Evolutionary conservation across 2,797 vertebrate species (phyloP).

Genomic region (Poeciliopsis presidionis): DNA sequence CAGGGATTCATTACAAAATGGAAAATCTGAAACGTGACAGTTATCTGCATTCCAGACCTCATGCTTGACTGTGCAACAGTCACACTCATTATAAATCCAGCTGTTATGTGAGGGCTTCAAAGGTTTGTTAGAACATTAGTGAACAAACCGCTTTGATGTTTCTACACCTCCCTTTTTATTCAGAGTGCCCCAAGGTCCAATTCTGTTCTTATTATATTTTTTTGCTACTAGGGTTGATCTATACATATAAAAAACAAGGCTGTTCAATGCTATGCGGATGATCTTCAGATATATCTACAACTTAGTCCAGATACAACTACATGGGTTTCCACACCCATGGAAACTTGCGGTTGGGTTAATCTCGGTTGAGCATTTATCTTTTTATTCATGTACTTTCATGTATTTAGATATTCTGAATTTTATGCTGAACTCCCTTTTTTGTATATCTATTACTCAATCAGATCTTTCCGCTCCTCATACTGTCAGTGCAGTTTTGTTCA

Average conservation of each 20-base stretch:
- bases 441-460: too few relatives aligned
- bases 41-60: background rate
- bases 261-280: background rate
- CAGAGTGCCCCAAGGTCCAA: background rate
- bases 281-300: background rate
- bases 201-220: background rate
- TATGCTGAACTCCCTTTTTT: too few relatives aligned
- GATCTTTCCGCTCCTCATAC: too few relatives aligned
- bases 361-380: too few relatives aligned
- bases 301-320: too few relatives aligned
- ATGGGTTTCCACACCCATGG: too few relatives aligned
- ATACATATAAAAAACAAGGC: background rate
- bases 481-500: too few relatives aligned
- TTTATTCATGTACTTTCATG: too few relatives aligned
- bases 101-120: background rate
- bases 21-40: background rate
- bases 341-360: too few relatives aligned
- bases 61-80: background rate
- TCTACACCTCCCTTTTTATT: background rate
- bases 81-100: conserved; percentile 1
- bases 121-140: background rate
- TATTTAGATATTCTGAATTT: too few relatives aligned
- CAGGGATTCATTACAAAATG: background rate
- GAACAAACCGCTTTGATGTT: background rate
- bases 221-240: background rate